Percentiles rank a stretch among this genome's conserved stretches.
phyloP scores from a whole-genome alignment of 2,888 invertebrate genomes.

The Megastigmus dorsalis region DNA sequence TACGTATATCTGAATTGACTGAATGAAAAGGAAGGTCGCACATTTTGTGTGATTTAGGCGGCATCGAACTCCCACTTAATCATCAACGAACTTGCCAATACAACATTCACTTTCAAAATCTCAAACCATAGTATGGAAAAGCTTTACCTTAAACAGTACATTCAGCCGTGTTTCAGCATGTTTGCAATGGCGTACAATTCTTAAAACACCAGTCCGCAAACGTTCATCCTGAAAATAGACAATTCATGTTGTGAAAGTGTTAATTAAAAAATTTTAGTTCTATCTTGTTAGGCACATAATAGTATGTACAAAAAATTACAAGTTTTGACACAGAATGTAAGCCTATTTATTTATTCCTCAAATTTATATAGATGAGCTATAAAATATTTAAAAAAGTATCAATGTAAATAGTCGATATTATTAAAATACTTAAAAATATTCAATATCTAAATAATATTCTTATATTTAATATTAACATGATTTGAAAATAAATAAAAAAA shows the following conservation, averaged over 20 bases:
- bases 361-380: conserved; percentile 30
- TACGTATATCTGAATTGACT: conserved; percentile 45
- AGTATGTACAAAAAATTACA: conserved; percentile 35
- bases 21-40: conserved; percentile 24
- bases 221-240: conserved; percentile 70
- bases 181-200: conserved; percentile 16
- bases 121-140: conserved; percentile 68
- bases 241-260: conserved; percentile 59
- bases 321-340: conserved; percentile 42
- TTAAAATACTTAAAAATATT: conserved; percentile 53
- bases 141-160: conserved; percentile 72
- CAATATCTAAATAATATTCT: no score
- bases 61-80: conserved; percentile 27
- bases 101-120: conserved; percentile 44
- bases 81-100: conserved; percentile 38
- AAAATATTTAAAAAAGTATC: conserved; percentile 39
- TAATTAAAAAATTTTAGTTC: neutral
- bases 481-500: no score
- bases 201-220: conserved; percentile 24
- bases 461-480: no score
- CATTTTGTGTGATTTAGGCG: conserved; percentile 18
- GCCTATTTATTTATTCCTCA: conserved; percentile 23
- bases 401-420: conserved; percentile 57
- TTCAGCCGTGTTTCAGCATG: conserved; percentile 57
- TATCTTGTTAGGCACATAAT: conserved; percentile 49